These are phyloP conservation scores for Adelognathus sp. DNA, from an alignment of 2,888 invertebrate species.

Conservation along the genomic window DNA sequence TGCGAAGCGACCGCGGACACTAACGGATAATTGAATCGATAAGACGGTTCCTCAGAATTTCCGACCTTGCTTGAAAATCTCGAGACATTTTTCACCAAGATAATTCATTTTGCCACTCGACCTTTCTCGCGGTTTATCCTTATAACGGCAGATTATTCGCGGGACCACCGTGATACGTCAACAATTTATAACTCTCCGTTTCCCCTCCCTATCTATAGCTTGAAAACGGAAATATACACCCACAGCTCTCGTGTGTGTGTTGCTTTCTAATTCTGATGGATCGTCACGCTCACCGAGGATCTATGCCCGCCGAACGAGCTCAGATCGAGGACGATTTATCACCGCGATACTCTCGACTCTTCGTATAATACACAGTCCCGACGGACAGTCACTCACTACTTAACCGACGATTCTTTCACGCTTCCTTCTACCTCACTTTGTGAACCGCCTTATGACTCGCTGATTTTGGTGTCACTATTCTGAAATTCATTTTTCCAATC, in stretches of 20 bases:
- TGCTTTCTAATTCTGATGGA: conserved; percentile 22
- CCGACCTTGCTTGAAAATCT: background rate
- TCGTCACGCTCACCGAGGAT: conserved; percentile 8
- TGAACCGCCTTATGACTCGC: background rate
- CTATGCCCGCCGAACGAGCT: background rate
- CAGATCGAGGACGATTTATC: conserved; percentile 17
- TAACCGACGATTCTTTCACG: background rate
- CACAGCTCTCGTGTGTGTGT: background rate
- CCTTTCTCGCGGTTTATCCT: background rate
- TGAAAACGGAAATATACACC: background rate
- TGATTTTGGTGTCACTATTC: conserved; percentile 20
- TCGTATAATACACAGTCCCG: background rate
- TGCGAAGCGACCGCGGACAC: background rate
- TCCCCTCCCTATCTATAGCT: background rate
- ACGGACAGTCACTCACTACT: background rate
- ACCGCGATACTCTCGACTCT: background rate
- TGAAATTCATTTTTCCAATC: conserved; percentile 26
- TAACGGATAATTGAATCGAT: conserved; percentile 4
- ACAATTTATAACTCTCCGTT: conserved; percentile 7
- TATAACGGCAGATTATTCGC: background rate
- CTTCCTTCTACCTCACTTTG: background rate
- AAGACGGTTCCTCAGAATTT: background rate
- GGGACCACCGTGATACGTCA: background rate
- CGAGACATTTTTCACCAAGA: background rate
- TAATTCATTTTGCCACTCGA: background rate